Conservation (phyloP, 2,113 vertebrate genomes). For the Microtus richardsoni region DNA sequence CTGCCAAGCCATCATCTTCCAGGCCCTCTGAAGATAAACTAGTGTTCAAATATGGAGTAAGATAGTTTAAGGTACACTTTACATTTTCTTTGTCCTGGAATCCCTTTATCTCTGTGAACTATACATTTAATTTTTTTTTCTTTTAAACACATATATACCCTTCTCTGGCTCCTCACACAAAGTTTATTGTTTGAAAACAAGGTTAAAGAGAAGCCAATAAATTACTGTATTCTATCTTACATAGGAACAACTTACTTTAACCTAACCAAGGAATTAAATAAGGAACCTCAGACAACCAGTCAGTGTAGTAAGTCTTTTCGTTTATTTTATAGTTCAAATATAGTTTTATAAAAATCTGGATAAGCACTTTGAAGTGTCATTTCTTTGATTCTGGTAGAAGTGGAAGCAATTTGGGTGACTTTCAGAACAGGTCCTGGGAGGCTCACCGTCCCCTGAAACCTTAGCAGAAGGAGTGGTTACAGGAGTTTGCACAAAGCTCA, state of each 20-base stretch:
- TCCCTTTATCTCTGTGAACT: background rate
- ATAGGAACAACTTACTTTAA: background rate
- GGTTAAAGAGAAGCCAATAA: conserved; percentile 21
- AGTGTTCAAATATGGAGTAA: conserved; percentile 13
- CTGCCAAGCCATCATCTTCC: background rate
- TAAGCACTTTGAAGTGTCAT: background rate
- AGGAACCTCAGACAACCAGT: background rate
- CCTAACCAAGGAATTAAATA: conserved; percentile 51
- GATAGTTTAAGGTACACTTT: background rate
- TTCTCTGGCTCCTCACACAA: conserved; percentile 33
- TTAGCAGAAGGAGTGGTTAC: conserved; percentile 61
- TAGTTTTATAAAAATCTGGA: background rate
- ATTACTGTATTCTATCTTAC: conserved; percentile 6
- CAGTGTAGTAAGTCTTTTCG: conserved; percentile 7
- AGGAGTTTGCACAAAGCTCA: conserved; percentile 59
- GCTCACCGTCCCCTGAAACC: background rate
- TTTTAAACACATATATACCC: background rate
- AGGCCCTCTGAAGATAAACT: background rate
- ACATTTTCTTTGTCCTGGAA: background rate
- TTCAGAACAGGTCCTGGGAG: background rate
- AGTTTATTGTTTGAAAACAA: conserved; percentile 7
- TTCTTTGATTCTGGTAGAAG: background rate
- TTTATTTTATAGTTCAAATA: background rate
- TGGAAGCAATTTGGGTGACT: background rate
- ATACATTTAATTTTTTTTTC: background rate